Base-by-base conservation (phyloP, 2,888 invertebrate genomes). In the Dolomedes plantarius region DNA sequence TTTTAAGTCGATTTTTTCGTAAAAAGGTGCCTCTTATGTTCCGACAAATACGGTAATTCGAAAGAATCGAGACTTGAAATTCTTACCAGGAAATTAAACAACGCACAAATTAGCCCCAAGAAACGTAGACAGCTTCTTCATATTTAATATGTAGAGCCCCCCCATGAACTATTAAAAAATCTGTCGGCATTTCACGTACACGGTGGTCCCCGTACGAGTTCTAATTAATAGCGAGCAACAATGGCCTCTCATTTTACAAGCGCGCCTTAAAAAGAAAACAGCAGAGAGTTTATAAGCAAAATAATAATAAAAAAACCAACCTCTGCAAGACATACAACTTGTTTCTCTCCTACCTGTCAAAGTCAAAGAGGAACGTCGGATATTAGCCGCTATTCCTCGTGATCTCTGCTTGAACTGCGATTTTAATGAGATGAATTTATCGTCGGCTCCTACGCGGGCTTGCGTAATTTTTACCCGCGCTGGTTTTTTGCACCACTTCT, bases 401-500 rank as follows among this genome's bases (percentile, higher is more conserved):
- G 72, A 65, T 79, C 39, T 72, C 65, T 72, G 31, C 64, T 73
- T 41, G 80, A 73, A 65, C 64, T 46, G 71, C 65, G 80, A 50
- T 73, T 80, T 80, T 80, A 80, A 80, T 80, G 80, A 80, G 80
- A 67, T 67, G 65, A 80, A 73, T 80, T 74, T 80, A 80, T 80
- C 73, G 80, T 73, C 73, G 72, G 79, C 72, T 46, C 16, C 46
- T 46, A 16, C 16, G 5, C 16, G 9, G 13, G 16, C 16, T 7
- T 46, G 16, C 36, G 5, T 36, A 36, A 36, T 36, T 36, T 7
- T 36, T 36, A n/a, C n/a, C n/a, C n/a, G n/a, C n/a, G n/a, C n/a
- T n/a, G 7, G n/a, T n/a, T n/a, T n/a, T n/a, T n/a, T n/a, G n/a
- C n/a, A n/a, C n/a, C n/a, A n/a, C n/a, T n/a, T n/a, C n/a, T n/a